phyloP scores from a whole-genome alignment of 2,888 invertebrate genomes.

The Fabriciana adippe region DNA sequence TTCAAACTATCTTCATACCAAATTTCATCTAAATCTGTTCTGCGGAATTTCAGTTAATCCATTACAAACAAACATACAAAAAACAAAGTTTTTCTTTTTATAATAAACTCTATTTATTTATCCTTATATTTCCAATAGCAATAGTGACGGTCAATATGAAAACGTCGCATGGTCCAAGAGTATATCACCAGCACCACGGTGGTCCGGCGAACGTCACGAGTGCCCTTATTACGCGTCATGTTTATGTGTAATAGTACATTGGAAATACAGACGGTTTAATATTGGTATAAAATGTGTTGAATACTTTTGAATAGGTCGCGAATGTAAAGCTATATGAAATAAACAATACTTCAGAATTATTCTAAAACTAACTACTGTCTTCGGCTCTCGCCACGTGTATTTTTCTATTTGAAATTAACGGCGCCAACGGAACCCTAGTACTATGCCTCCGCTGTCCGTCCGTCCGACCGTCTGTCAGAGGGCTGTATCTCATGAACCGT shows the following conservation, averaged over 20 bases:
- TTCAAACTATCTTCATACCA: too few relatives aligned
- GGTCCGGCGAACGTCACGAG: conserved; percentile 45
- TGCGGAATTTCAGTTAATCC: too few relatives aligned
- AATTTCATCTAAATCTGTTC: too few relatives aligned
- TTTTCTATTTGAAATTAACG: too few relatives aligned
- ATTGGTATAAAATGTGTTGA: conserved; percentile 25
- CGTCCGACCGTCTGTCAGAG: too few relatives aligned
- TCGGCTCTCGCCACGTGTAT: too few relatives aligned
- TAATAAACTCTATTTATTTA: neutral
- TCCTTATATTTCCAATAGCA: neutral
- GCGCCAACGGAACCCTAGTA: too few relatives aligned
- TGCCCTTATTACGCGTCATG: conserved; percentile 42
- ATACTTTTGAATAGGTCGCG: conserved; percentile 1
- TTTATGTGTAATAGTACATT: conserved; percentile 41
- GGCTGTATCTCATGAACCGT: too few relatives aligned
- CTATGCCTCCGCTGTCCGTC: too few relatives aligned
- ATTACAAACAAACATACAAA: too few relatives aligned
- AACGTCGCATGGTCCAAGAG: conserved; percentile 19
- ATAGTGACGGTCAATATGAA: conserved; percentile 25
- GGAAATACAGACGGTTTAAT: conserved; percentile 24
- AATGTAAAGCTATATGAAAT: neutral
- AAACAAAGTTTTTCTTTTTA: neutral
- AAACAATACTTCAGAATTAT: too few relatives aligned
- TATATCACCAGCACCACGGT: conserved; percentile 43
- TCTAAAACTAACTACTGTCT: too few relatives aligned